Evolutionary conservation across 2,888 invertebrate species (phyloP), one percentile per base, ranked within the genome.

Genomic region (Plagodis dolabraria): DNA sequence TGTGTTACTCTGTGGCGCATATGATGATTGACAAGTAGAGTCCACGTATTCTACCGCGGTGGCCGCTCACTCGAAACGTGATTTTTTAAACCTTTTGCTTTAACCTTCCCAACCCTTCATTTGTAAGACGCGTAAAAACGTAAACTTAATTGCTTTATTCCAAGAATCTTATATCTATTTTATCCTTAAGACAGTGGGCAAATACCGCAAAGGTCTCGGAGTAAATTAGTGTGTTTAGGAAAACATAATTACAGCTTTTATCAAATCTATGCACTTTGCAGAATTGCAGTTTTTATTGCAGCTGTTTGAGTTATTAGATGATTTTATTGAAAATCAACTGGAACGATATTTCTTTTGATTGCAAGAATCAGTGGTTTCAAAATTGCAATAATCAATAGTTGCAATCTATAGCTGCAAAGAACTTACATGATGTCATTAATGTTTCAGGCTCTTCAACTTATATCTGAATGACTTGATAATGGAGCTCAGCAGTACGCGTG

Each of bases 11-110:
- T 67, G 63, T 67, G 53, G 54, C 12, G 34, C 43, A 8, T 42
- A 11, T 57, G 49, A 76, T 89, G 88, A 90, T 87, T 89, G 88
- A 89, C 89, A 87, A 76, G 79, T 75, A 50, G 65, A 71, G 72
- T 80, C 84, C 85, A 77, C 80, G 87, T 85, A 64, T 50, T 50
- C 43, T 65, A 75, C 75, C 57, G 66, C 79, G 86, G 88, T 88
- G 88, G 88, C 78, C 87, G 76, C 56, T 80, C 68, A 65, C 68
- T 73, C 70, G 70, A 74, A 80, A 77, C 77, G 69, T 65, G 63
- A 60, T 75, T 80, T 80, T 76, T 76, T 72, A 62, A 69, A 66
- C 68, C 75, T 76, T 77, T 77, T 73, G 58, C 63, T 69, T 61
- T 66, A 71, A 71, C 74, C 76, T 72, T 68, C 69, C 74, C 73